A percentile compares a stretch with the other conserved stretches of the same genome.
These are phyloP conservation scores for Dreissena rostriformis DNA, from an alignment of 1,140 invertebrate genomes.

Conservation along the genomic window DNA sequence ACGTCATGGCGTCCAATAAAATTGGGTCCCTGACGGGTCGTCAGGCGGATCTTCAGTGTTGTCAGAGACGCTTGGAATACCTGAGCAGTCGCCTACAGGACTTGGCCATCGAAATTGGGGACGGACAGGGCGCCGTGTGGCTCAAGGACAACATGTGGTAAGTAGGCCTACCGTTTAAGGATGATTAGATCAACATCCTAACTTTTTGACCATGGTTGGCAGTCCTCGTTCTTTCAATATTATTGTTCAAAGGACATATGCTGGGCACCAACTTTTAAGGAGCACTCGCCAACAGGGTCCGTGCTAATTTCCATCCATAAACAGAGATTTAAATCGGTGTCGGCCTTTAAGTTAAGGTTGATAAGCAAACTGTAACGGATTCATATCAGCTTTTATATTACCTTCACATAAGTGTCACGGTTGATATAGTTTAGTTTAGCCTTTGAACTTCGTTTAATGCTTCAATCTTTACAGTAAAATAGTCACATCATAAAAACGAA, in stretches of 20 bases:
- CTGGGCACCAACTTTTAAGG: neutral
- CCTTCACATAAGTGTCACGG: too few relatives aligned
- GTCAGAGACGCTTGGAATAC: slow-evolving; percentile 51
- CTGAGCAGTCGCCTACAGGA: slow-evolving; percentile 48
- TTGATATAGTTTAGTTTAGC: too few relatives aligned
- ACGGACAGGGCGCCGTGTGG: slow-evolving; percentile 52
- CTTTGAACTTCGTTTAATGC: too few relatives aligned
- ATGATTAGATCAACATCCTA: neutral
- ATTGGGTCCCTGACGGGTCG: neutral
- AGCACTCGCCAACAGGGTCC: too few relatives aligned
- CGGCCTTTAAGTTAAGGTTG: too few relatives aligned
- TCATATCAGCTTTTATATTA: too few relatives aligned
- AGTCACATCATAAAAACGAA: too few relatives aligned
- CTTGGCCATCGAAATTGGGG: slow-evolving; percentile 47
- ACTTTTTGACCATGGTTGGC: neutral
- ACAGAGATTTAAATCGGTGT: too few relatives aligned
- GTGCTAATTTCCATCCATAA: too few relatives aligned
- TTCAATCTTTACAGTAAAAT: too few relatives aligned
- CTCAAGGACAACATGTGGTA: slow-evolving; percentile 55
- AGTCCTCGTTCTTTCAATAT: neutral
- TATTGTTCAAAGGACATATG: neutral
- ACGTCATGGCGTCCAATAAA: too few relatives aligned
- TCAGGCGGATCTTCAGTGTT: slow-evolving; percentile 24
- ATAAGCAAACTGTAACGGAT: too few relatives aligned
- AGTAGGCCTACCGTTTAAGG: neutral